Conservation (phyloP, 53 echinoderm and acorn worm genomes). For the Crossaster papposus region DNA sequence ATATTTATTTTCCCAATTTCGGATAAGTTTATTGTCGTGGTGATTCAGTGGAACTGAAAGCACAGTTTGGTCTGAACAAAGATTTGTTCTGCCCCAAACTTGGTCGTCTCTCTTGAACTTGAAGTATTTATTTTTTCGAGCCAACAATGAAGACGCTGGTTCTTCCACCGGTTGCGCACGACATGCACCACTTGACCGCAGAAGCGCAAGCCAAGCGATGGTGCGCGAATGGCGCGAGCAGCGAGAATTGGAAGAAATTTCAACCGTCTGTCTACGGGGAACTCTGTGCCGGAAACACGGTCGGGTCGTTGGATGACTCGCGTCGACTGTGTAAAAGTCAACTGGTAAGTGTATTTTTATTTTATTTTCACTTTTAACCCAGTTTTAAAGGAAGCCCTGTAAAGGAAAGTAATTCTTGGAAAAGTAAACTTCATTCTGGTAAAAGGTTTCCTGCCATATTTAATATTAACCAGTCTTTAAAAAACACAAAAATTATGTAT, state of each 20-base stretch:
- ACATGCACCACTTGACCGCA: neutral
- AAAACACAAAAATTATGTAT: no score
- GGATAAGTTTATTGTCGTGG: neutral
- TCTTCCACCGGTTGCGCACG: neutral
- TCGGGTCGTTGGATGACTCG: neutral
- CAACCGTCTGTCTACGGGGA: neutral
- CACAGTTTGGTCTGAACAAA: neutral
- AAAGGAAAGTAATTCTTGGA: no score
- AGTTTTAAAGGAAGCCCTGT: no score
- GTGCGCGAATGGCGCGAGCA: neutral
- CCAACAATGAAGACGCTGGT: slow-evolving; percentile 15
- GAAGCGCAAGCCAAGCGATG: neutral
- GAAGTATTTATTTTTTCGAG: no score
- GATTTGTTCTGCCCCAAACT: no score
- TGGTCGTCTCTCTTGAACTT: no score
- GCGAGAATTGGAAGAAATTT: slow-evolving; percentile 10
- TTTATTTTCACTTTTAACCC: neutral
- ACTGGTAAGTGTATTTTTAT: slow-evolving; percentile 13
- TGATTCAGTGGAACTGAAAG: neutral
- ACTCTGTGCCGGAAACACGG: neutral
- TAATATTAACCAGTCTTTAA: no score
- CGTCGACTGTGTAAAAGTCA: neutral
- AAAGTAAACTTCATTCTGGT: no score
- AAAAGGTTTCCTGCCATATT: no score
- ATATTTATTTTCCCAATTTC: no score